A percentile compares a stretch with the other conserved stretches of the same genome.
Conservation (phyloP, 2,888 invertebrate species). For the Busseola fusca region DNA sequence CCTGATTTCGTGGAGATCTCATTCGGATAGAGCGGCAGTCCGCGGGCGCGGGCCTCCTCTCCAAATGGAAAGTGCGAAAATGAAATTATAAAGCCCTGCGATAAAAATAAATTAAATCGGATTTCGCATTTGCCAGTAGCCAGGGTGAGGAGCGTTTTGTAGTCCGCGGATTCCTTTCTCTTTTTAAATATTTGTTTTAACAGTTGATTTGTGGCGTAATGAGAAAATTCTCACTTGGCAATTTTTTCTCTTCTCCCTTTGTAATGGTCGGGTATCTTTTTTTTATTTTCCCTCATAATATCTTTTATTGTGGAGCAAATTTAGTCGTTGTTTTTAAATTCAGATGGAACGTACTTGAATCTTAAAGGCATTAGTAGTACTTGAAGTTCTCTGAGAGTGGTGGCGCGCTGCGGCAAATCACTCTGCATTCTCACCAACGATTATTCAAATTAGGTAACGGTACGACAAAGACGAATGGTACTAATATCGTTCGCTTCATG, state of each 20-base stretch:
- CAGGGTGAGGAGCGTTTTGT: conserved; percentile 86
- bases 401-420: conserved; percentile 80
- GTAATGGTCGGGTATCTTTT: conserved; percentile 72
- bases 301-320: conserved; percentile 53
- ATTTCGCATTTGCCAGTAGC: conserved; percentile 88
- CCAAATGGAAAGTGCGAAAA: conserved; percentile 89
- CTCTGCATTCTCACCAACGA: conserved; percentile 87
- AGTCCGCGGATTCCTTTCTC: conserved; percentile 86
- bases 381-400: conserved; percentile 64
- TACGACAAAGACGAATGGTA: conserved; percentile 89
- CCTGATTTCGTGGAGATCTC: conserved; percentile 88
- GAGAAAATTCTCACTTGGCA: conserved; percentile 85
- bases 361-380: conserved; percentile 58
- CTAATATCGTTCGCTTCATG: conserved; percentile 85
- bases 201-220: conserved; percentile 88
- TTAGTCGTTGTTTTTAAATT: conserved; percentile 52
- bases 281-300: conserved; percentile 62
- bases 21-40: conserved; percentile 88
- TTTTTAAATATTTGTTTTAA: conserved; percentile 88
- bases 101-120: conserved; percentile 90
- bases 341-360: conserved; percentile 56
- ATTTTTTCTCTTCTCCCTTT: conserved; percentile 74
- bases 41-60: conserved; percentile 85
- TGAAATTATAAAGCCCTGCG: conserved; percentile 89
- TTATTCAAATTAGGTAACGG: conserved; percentile 88